Conservation (phyloP, 2,797 vertebrate genomes). For the Melanotaenia parkinsoni region DNA sequence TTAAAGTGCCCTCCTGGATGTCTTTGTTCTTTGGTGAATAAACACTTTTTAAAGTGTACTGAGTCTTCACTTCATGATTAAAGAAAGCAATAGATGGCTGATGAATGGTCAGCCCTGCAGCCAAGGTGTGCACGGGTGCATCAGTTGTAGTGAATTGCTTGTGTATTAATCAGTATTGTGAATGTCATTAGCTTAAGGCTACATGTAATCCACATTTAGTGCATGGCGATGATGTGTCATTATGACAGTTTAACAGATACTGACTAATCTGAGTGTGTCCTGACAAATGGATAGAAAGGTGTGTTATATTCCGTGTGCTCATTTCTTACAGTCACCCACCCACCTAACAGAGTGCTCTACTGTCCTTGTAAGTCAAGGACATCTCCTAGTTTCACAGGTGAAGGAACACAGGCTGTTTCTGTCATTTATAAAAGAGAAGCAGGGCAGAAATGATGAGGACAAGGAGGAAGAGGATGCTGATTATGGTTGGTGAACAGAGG, state of each 20-base stretch:
- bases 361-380: slow-evolving; percentile 66
- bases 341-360: slow-evolving; percentile 6
- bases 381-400: slow-evolving; percentile 67
- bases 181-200: slow-evolving; percentile 58
- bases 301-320: slow-evolving; percentile 28
- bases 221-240: slow-evolving; percentile 38
- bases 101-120: slow-evolving; percentile 57
- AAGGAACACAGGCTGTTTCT: slow-evolving; percentile 59
- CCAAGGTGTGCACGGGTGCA: slow-evolving; percentile 1
- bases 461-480: not conserved
- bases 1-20: not conserved
- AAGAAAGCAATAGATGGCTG: slow-evolving; percentile 56
- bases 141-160: slow-evolving; percentile 15
- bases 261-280: slow-evolving; percentile 36
- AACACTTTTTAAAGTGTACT: slow-evolving; percentile 2
- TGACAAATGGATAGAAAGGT: slow-evolving; percentile 22
- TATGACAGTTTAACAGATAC: slow-evolving; percentile 43
- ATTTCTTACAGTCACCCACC: slow-evolving; percentile 14
- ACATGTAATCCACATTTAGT: slow-evolving; percentile 52
- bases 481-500: not conserved
- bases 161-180: slow-evolving; percentile 45
- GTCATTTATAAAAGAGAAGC: slow-evolving; percentile 19
- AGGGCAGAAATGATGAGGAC: slow-evolving; percentile 2
- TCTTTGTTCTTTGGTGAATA: slow-evolving; percentile 3
- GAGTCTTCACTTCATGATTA: slow-evolving; percentile 47